Evolutionary conservation across 2,888 invertebrate genomes (phyloP), one percentile per base, ranked within the genome.

Genomic region (Heliconius erato): DNA sequence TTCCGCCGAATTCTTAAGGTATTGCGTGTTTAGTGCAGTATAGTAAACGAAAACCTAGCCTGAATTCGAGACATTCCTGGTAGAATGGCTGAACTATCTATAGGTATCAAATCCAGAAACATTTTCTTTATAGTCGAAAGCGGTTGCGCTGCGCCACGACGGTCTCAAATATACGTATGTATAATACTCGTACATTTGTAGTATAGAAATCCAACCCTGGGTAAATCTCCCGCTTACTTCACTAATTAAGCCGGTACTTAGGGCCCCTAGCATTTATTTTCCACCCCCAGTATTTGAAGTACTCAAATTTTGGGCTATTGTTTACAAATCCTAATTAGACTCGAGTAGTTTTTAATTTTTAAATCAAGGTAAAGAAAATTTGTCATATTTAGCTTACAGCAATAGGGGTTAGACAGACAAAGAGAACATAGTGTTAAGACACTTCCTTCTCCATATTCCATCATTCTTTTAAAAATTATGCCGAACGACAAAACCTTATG

Each of bases 221-320:
- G 44, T 23, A 65, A 26, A 65, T 44, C 44, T 49, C 12, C 19
- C 44, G 9, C 44, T 49, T 16, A 78, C 67, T 40, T n/a, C 67
- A 23, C 40, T 78, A 78, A 78, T 78, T 78, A 78, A 23, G 63
- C 23, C 40, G 44, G 78, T 49, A 67, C 67, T 78, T 19, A 78
- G 67, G 40, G 28, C 77, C 77, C 77, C 28, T 11, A 67, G 32
- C 44, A 2, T 78, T 78, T 78, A 35, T 44, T 67, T 28, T 44
- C 26, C 67, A 5, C 26, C 67, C 77, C 77, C 28, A 44, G 14
- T 44, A 44, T 67, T 78, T 65, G 44, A 78, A 78, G 78, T 67
- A 44, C 11, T 78, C 67, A 78, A 78, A 67, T 44, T 67, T 78
- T 44, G 23, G 23, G 23, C 65, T 67, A 40, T 28, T 65, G n/a